These are phyloP conservation scores for Atlantisia rogersi DNA, from an alignment of 2,113 vertebrate species.

Conservation along the genomic window DNA sequence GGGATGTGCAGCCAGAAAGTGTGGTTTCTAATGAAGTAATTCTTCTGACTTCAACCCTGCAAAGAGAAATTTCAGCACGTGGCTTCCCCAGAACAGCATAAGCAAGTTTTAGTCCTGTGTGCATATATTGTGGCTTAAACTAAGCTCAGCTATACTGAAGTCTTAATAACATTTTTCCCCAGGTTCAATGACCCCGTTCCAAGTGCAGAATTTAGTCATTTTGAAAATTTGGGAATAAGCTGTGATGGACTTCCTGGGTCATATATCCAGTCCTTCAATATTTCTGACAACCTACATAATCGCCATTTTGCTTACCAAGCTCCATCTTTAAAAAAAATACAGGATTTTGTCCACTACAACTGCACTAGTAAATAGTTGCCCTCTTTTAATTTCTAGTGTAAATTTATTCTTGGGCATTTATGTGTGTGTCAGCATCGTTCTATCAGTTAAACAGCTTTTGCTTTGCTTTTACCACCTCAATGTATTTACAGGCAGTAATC, in stretches of 20 bases:
- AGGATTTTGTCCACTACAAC: not conserved
- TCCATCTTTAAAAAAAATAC: not conserved
- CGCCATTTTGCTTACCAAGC: not conserved
- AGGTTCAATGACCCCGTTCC: not conserved
- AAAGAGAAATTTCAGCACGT: not conserved
- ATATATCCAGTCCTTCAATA: not conserved
- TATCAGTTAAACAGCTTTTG: not conserved
- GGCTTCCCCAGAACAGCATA: not conserved
- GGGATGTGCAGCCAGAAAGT: slow-evolving; percentile 24
- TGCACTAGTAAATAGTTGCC: not conserved
- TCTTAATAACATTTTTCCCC: not conserved
- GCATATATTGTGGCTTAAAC: not conserved
- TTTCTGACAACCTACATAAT: not conserved
- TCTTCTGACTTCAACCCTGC: slow-evolving; percentile 10
- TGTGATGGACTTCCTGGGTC: not conserved
- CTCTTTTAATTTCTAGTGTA: not conserved
- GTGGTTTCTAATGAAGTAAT: slow-evolving; percentile 32
- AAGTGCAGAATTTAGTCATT: not conserved
- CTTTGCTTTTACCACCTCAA: not conserved
- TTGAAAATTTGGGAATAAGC: not conserved
- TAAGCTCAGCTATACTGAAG: not conserved
- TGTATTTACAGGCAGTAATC: not conserved
- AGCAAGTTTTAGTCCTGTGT: not conserved
- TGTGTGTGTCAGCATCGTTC: not conserved
- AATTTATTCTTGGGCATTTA: not conserved